Evolutionary conservation across 2,113 vertebrate species (phyloP).

Genomic region (Sialia sialis): DNA sequence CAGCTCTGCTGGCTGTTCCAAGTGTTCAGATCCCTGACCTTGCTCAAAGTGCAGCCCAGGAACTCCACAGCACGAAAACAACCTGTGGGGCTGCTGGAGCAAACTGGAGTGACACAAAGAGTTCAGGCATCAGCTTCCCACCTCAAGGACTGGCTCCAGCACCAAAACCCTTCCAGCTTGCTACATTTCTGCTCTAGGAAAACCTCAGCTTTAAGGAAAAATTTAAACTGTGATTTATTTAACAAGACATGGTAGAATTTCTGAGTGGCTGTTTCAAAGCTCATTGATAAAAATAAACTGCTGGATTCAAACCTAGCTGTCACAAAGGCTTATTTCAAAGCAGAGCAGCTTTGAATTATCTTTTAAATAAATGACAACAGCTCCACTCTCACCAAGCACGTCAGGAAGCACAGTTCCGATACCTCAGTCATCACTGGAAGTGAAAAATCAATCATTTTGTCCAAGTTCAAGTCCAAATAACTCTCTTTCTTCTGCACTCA

Average conservation of each 20-base stretch:
- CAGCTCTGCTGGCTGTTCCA: not conserved
- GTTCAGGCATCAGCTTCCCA: not conserved
- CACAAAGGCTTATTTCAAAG: not conserved
- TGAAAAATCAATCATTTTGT: not conserved
- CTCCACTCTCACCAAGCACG: not conserved
- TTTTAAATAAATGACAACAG: not conserved
- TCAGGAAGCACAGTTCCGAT: not conserved
- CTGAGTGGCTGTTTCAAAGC: not conserved
- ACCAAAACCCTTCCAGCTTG: not conserved
- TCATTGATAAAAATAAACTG: not conserved
- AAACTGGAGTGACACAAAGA: not conserved
- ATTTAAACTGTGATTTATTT: not conserved
- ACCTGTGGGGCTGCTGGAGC: not conserved
- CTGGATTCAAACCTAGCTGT: not conserved
- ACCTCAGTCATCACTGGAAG: not conserved
- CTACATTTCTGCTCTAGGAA: not conserved
- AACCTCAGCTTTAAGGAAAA: not conserved
- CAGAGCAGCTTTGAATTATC: not conserved
- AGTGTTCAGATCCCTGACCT: not conserved
- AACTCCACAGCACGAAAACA: not conserved
- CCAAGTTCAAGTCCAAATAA: not conserved
- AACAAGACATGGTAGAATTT: not conserved
- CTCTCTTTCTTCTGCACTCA: not conserved
- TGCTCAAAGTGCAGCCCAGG: accelerated
- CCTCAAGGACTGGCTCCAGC: not conserved